These are phyloP conservation scores for Ferrisia virgata DNA, from an alignment of 2,888 invertebrate species.

Conservation along the genomic window DNA sequence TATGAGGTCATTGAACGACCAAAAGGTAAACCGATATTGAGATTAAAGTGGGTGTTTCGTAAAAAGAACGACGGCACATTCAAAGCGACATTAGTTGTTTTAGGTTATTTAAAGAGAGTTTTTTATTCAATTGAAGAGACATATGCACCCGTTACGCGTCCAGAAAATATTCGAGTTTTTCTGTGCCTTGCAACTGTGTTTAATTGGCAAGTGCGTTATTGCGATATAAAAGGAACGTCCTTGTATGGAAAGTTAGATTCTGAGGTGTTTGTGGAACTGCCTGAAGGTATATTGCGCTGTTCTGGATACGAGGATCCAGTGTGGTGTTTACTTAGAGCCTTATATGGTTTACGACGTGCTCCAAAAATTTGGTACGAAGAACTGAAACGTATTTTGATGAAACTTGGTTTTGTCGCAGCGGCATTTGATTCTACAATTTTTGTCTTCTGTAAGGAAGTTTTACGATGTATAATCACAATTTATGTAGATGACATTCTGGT, in stretches of 20 bases:
- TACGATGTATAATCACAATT: background rate
- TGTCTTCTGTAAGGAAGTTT: background rate
- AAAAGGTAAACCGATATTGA: background rate
- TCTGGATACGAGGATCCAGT: no score
- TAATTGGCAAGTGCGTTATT: no score
- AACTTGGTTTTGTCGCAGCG: background rate
- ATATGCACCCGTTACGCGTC: background rate
- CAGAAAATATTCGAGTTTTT: background rate
- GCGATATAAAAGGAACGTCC: background rate
- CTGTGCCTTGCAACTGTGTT: no score
- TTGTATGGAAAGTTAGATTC: background rate
- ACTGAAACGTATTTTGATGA: background rate
- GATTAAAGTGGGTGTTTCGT: background rate
- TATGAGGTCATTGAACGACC: background rate
- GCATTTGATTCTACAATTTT: background rate
- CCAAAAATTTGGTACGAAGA: no score
- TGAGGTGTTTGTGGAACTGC: background rate
- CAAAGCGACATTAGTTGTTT: background rate
- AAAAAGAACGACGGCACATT: background rate
- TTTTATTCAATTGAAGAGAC: background rate
- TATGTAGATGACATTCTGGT: background rate
- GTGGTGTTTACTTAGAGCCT: no score
- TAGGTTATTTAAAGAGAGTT: background rate
- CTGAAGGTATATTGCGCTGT: background rate
- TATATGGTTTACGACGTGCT: no score